Evolutionary conservation across 2,888 invertebrate genomes (phyloP), one percentile per base, ranked within the genome.

Genomic region (Dolichopus griseipennis): DNA sequence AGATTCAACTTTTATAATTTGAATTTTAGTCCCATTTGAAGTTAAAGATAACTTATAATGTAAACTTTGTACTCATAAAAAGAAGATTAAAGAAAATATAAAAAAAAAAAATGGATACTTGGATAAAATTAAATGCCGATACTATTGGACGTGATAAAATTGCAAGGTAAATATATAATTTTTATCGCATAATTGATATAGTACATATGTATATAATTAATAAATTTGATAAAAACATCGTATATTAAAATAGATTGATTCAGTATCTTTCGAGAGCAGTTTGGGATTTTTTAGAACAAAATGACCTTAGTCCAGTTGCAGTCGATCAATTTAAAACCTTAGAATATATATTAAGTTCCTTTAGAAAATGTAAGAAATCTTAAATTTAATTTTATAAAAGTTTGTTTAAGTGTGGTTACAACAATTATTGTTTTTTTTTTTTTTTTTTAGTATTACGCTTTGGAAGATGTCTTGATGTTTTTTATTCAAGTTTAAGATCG

Each of bases 291-390:
- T 78, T 93, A 67, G 84, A 86, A 74, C 84, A 83, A 68, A 80
- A 84, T 72, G 83, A 85, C 27, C 69, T 73, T 52, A 85, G 86
- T 74, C 86, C 87, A 75, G 85, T 87, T 68, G 84, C 89, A 33
- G 85, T 91, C 15, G 88, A 90, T 73, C 86, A 88, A 75, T 84
- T 95, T 52, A 92, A 93, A 82, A 89, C 88, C 70, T 82, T 95
- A 66, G 95, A 95, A 80, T 88, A 88, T 73, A 88, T 91, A 69
- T 85, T 95, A 68, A 91, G 93, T 76, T 89, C 93, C 69, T 93
- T 93, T 75, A 85, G 95, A 77, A 93, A 93, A 86, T 84, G 95
- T 95, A 86, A 82, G 15, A 41, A 12, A 41, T 12, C n/a, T n/a
- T 27, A 27, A 27, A 27, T 4, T 2, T 4, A 27, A 4, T 37